A percentile compares a stretch with the other conserved stretches of the same genome.
Evolutionary conservation across 1,140 invertebrate species (phyloP).

Genomic region (Drosophila persimilis): DNA sequence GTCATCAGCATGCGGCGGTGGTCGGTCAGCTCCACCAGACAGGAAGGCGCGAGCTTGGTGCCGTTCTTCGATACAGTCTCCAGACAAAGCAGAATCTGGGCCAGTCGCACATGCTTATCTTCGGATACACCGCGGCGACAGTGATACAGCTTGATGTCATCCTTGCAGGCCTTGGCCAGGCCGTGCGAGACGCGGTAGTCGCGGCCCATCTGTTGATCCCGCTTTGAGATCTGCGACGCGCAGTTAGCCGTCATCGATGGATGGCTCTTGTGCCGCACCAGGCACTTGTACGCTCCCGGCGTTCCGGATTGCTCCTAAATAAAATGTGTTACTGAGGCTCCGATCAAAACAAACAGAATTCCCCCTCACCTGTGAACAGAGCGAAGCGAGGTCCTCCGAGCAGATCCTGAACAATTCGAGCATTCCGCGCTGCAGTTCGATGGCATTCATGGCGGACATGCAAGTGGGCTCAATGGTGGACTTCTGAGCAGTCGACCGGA

Average conservation of each 20-base stretch:
- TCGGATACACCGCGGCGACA: constrained; percentile 89
- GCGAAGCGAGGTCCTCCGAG: constrained; percentile 89
- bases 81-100: constrained; percentile 96
- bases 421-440: constrained; percentile 96
- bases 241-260: constrained; percentile 88
- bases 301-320: constrained; percentile 84
- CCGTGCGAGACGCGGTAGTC: constrained; percentile 96
- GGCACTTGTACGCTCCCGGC: constrained; percentile 95
- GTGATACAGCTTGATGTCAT: constrained; percentile 93
- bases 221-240: constrained; percentile 91
- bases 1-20: constrained; percentile 95
- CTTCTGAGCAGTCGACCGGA: constrained; percentile 85
- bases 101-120: constrained; percentile 92
- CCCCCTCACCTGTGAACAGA: constrained; percentile 84
- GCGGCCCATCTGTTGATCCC: constrained; percentile 94
- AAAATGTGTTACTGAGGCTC: background rate
- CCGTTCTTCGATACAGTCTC: constrained; percentile 93
- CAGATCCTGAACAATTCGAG: constrained; percentile 95
- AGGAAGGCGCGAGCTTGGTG: constrained; percentile 88
- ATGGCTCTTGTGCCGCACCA: constrained; percentile 93
- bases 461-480: constrained; percentile 88
- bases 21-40: constrained; percentile 94
- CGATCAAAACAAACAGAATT: background rate
- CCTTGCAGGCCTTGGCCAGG: constrained; percentile 93
- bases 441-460: constrained; percentile 93